Base-by-base conservation (phyloP, 2,888 invertebrate species). In the Synanthedon andrenaeformis region DNA sequence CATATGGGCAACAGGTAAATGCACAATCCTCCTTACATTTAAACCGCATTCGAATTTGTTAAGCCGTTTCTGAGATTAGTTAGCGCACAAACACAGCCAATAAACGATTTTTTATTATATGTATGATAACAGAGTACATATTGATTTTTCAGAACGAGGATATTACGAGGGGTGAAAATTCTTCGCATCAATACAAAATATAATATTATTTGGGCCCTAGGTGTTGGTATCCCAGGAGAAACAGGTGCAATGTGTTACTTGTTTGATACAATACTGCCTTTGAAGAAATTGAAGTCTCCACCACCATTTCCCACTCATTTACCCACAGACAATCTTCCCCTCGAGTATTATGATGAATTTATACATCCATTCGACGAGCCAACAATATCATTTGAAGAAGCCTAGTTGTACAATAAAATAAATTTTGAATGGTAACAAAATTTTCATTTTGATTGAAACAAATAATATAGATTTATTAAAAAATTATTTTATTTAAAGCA, bases 121-220 rank as follows among this genome's bases (percentile, higher is more conserved):
- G 6, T 35, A 10, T 35, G 6, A 35, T 35, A 35, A 35, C 35
- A 23, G 23, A 23, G 23, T 23, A 23, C 2, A 1, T 23, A 28
- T 35, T 35, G 35, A 0, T 10, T 35, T 75, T 76, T 60, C 62
- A 86, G 89, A 4, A 92, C 89, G 86, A 86, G 92, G 62, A 83
- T 82, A 51, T 72, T 89, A 52, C 89, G 89, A 59, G 91, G 93
- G 51, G 84, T 92, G 3, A 90, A 96, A 91, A 93, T 99, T 64
- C 90, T 94, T 82, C 91, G 98, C 58, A 95, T 99, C 42, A 97
- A 98, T 72, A 95, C 95, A n/a, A 95, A 96, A 73, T 92, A 96
- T 74, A 98, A 98, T 81, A 93, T 98, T 0, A 86, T 99, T 57
- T 99, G 95, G 91, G 93, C 97, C 10, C 88, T 91, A 62, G 97